Conservation (phyloP, 2,888 invertebrate species). For the Microctonus aethiopoides region DNA sequence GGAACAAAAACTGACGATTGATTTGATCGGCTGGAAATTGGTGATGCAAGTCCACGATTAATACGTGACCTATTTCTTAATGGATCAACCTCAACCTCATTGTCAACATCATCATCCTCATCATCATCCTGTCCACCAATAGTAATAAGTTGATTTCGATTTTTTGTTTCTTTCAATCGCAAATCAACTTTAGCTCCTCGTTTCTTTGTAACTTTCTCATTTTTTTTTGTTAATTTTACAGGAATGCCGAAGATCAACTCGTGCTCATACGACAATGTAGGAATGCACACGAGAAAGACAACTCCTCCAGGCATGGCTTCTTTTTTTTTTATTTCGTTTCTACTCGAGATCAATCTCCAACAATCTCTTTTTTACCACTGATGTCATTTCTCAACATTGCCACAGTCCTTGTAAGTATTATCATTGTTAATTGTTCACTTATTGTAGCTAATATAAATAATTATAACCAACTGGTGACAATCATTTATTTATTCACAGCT, state of each 20-base stretch:
- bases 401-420: not conserved
- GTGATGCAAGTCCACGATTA: slow-evolving; percentile 19
- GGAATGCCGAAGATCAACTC: slow-evolving; percentile 69
- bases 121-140: slow-evolving; percentile 43
- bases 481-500: not conserved
- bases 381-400: not conserved
- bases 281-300: slow-evolving; percentile 77
- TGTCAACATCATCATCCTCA: slow-evolving; percentile 39
- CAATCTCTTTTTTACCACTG: not conserved
- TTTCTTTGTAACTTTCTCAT: slow-evolving; percentile 38
- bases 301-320: slow-evolving; percentile 71
- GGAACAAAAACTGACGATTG: slow-evolving; percentile 70
- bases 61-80: slow-evolving; percentile 30
- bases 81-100: slow-evolving; percentile 34
- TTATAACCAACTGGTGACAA: not conserved
- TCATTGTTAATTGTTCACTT: no score
- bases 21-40: slow-evolving; percentile 32
- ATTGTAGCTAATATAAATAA: not conserved
- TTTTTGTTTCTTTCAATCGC: slow-evolving; percentile 52
- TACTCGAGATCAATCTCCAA: not conserved
- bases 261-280: slow-evolving; percentile 77
- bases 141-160: slow-evolving; percentile 44
- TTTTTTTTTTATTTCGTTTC: not conserved
- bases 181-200: slow-evolving; percentile 52
- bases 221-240: slow-evolving; percentile 46